Evolutionary conservation across 2,888 invertebrate species (phyloP), one percentile per base, ranked within the genome.

Genomic region (Leptopterna dolabrata): DNA sequence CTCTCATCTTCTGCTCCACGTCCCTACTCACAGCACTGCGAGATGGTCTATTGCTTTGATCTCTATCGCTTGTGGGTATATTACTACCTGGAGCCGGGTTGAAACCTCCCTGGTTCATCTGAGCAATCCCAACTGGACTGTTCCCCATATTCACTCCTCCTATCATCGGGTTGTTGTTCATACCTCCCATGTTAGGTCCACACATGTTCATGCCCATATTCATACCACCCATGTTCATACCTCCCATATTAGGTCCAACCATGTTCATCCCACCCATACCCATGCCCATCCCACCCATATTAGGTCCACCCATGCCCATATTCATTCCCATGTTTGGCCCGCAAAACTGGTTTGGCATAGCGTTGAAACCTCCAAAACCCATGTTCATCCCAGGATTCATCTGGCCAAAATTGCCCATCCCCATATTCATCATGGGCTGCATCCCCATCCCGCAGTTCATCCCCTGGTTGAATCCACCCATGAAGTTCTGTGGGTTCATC

Each of bases 381-480:
- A 81, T 81, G 14, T 27, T 70, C 71, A 70, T 63, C 0, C 55
- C 55, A 16, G 29, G 29, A 47, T 83, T 83, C 81, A 81, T 81
- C n/a, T 14, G 51, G 4, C 81, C 81, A n/a, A 36, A 70, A 24
- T 83, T 63, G 0, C 71, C 71, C 83, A 83, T 83, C 6, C 83
- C 83, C 83, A 83, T 83, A 16, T 43, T 83, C 83, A 83, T 83
- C 83, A 70, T 51, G n/a, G 78, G 47, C 24, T 63, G 63, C 63
- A 63, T 63, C 24, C 81, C 81, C 81, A 81, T 81, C 16, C 47
- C 47, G 16, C 11, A 29, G 43, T 43, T 70, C 71, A 63, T 70
- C 16, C 70, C 70, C 29, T 43, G 43, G 19, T 43, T 43, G 19
- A 43, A 43, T 9, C 43, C 71, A 41, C 71, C 71, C 43, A 70